Conservation (phyloP, 2,888 invertebrate species). For the Crioceris asparagi region DNA sequence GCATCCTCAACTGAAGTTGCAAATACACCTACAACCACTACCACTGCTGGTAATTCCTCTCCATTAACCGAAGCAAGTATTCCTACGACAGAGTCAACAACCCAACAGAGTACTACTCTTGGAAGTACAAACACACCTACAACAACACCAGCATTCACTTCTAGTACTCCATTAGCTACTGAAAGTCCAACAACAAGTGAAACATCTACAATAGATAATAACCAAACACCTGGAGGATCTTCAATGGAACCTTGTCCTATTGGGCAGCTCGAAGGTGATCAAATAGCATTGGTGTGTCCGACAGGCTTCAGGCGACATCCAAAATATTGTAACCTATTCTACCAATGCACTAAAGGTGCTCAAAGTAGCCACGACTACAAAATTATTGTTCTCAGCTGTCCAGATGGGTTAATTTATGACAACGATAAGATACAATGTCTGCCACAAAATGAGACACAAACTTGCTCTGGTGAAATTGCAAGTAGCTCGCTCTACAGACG, state of each 20-base stretch:
- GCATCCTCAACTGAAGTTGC: constrained; percentile 7
- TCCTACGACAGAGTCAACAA: constrained; percentile 13
- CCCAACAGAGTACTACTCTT: constrained; percentile 3
- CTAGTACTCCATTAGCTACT: not conserved
- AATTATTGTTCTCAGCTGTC: constrained; percentile 64
- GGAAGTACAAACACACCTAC: constrained; percentile 7
- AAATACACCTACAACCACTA: not conserved
- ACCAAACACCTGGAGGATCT: constrained; percentile 16
- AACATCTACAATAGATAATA: constrained; percentile 24
- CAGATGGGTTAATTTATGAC: constrained; percentile 65
- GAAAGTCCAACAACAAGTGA: constrained; percentile 6
- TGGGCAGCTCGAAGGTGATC: constrained; percentile 56
- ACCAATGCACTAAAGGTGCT: constrained; percentile 61
- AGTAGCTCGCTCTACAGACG: constrained; percentile 45
- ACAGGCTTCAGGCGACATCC: constrained; percentile 76
- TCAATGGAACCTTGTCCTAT: constrained; percentile 35
- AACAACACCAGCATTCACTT: not conserved
- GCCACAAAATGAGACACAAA: constrained; percentile 47
- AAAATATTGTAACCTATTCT: constrained; percentile 71
- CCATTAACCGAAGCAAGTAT: no score
- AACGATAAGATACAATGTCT: constrained; percentile 62
- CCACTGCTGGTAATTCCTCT: no score
- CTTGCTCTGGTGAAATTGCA: constrained; percentile 48
- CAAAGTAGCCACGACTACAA: constrained; percentile 56
- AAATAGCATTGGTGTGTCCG: constrained; percentile 65